Percentiles rank a stretch among this genome's conserved stretches.
These are phyloP conservation scores for Neodontobutis hainanensis DNA, from an alignment of 2,113 vertebrate genomes.

Conservation along the genomic window DNA sequence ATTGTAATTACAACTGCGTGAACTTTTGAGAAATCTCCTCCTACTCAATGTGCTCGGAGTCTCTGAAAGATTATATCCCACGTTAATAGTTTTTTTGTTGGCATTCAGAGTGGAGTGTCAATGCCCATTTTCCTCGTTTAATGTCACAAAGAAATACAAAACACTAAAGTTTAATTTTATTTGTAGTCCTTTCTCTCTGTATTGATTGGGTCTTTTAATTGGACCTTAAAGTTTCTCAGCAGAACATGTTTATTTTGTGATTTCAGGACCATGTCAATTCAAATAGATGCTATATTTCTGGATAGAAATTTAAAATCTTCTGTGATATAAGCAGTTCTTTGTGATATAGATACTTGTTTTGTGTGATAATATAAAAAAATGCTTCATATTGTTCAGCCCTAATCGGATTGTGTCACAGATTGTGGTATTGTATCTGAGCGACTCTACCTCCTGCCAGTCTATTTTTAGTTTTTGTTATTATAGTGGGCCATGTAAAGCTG, in stretches of 20 bases:
- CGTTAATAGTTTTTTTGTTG: not conserved
- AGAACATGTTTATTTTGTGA: too few species aligned
- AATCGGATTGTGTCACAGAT: too few species aligned
- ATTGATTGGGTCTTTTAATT: not conserved
- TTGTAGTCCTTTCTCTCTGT: too few species aligned
- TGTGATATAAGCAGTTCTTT: too few species aligned
- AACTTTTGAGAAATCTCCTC: constrained; percentile 30
- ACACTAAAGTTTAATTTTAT: not conserved
- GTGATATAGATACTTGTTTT: too few species aligned
- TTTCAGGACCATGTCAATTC: too few species aligned
- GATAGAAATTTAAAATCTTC: too few species aligned
- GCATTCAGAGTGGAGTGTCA: not conserved
- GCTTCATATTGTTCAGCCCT: too few species aligned
- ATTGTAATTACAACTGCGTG: constrained; percentile 8
- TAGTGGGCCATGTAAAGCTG: constrained; percentile 15
- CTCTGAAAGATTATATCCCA: not conserved
- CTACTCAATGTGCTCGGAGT: not conserved
- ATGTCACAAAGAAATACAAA: not conserved
- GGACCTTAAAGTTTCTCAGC: not conserved
- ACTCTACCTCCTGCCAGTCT: not conserved
- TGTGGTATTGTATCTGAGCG: too few species aligned
- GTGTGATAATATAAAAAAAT: too few species aligned
- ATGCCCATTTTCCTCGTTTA: not conserved
- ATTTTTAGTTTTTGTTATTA: constrained; percentile 2
- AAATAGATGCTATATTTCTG: too few species aligned